phyloP scores from a whole-genome alignment of 2,888 invertebrate genomes.

The Apantesis nais region DNA sequence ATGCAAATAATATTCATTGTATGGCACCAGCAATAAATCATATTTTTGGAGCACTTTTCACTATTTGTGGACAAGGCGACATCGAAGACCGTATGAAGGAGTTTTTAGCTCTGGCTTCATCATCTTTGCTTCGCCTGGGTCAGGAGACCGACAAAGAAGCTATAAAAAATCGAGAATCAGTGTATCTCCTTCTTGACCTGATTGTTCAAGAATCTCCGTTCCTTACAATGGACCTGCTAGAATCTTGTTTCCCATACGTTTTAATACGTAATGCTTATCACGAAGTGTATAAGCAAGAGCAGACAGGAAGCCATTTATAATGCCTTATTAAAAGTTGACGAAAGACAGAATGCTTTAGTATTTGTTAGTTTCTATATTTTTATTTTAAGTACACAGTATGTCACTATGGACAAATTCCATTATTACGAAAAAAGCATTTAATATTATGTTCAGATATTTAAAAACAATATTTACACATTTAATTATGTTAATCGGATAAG shows the following conservation, averaged over 20 bases:
- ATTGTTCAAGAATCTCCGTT: slow-evolving; percentile 99
- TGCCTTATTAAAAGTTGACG: slow-evolving; percentile 44
- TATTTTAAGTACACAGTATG: slow-evolving; percentile 25
- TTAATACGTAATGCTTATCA: slow-evolving; percentile 99
- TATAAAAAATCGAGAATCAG: slow-evolving; percentile 97
- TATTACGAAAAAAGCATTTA: slow-evolving; percentile 38
- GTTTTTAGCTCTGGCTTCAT: slow-evolving; percentile 96
- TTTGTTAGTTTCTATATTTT: slow-evolving; percentile 30
- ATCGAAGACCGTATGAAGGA: slow-evolving; percentile 99
- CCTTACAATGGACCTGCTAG: slow-evolving; percentile 98
- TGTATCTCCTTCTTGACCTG: slow-evolving; percentile 97
- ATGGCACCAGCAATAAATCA: slow-evolving; percentile 98
- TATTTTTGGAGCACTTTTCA: slow-evolving; percentile 98
- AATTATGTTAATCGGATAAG: slow-evolving; percentile 22
- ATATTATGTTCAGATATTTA: slow-evolving; percentile 29
- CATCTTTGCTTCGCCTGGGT: slow-evolving; percentile 96
- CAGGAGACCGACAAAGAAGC: slow-evolving; percentile 98
- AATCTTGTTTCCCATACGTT: slow-evolving; percentile 99
- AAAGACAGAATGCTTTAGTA: slow-evolving; percentile 47
- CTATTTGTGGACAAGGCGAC: slow-evolving; percentile 97
- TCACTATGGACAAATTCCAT: slow-evolving; percentile 47
- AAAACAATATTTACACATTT: slow-evolving; percentile 26
- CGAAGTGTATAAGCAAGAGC: slow-evolving; percentile 96
- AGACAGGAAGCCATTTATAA: slow-evolving; percentile 84
- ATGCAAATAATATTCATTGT: slow-evolving; percentile 99